Conservation (phyloP, 64 coral and sea anemone species). For the Orbicella faveolata region DNA sequence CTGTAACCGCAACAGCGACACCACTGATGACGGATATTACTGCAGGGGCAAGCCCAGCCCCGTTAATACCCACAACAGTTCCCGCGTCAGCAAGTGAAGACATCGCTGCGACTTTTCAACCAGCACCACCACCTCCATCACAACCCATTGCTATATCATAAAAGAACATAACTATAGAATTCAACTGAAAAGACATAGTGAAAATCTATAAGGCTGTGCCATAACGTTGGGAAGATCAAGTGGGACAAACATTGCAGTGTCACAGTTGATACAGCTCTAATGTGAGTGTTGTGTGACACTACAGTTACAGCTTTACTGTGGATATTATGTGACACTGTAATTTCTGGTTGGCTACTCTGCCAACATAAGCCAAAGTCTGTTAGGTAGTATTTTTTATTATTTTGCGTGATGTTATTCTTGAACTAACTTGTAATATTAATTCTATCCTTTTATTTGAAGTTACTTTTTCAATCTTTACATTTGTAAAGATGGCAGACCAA, state of each 20-base stretch:
- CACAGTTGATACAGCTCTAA: neutral
- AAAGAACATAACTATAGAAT: neutral
- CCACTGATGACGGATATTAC: slow-evolving; percentile 89
- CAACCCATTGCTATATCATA: slow-evolving; percentile 30
- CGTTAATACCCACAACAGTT: slow-evolving; percentile 29
- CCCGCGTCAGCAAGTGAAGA: neutral
- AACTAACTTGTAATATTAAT: neutral
- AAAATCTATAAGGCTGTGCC: neutral
- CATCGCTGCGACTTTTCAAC: slow-evolving; percentile 16
- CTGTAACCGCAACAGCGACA: slow-evolving; percentile 79
- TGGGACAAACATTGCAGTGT: neutral
- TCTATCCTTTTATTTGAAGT: neutral
- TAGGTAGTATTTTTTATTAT: neutral
- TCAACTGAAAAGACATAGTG: neutral
- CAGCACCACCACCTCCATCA: slow-evolving; percentile 32
- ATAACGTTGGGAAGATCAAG: neutral
- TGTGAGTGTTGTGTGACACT: neutral
- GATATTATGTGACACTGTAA: neutral
- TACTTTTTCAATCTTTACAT: neutral
- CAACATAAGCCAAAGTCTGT: neutral
- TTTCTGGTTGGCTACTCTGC: neutral
- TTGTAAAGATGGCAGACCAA: neutral
- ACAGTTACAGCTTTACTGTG: neutral
- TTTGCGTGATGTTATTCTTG: neutral
- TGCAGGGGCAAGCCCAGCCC: slow-evolving; percentile 80